A percentile compares a stretch with the other conserved stretches of the same genome.
Evolutionary conservation across 2,113 vertebrate genomes (phyloP).

Genomic region (Oplegnathus fasciatus): DNA sequence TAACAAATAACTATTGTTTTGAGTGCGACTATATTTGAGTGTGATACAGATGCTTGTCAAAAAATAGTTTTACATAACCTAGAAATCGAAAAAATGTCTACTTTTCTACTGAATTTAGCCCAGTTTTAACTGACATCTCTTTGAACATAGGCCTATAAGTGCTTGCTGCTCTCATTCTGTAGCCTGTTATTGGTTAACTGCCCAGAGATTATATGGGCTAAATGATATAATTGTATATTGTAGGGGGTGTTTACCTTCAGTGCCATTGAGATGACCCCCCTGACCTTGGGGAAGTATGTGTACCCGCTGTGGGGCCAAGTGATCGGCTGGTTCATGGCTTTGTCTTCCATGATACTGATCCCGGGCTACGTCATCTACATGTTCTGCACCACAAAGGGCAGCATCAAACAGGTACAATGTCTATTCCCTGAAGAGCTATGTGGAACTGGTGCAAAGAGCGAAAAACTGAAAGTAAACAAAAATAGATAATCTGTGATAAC

Average conservation of each 20-base stretch:
- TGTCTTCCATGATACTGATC: constrained; percentile 92
- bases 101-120: not conserved
- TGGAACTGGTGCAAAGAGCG: not conserved
- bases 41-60: not conserved
- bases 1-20: not conserved
- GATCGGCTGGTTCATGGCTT: constrained; percentile 91
- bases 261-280: constrained; percentile 92
- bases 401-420: constrained; percentile 74
- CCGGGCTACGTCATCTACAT: constrained; percentile 90
- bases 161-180: not conserved
- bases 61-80: not conserved
- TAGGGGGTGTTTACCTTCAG: constrained; percentile 92
- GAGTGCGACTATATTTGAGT: not conserved
- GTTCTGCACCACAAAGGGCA: constrained; percentile 86
- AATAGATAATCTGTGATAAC: not conserved
- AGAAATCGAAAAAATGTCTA: not conserved
- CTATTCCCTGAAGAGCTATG: not conserved
- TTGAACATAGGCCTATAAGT: no score
- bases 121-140: not conserved
- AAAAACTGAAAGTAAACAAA: not conserved
- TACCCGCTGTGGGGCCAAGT: constrained; percentile 92
- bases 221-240: constrained; percentile 2
- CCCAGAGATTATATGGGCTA: not conserved
- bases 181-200: not conserved
- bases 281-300: constrained; percentile 89